Evolutionary conservation across 2,113 vertebrate species (phyloP).

Genomic region (Eonycteris spelaea): DNA sequence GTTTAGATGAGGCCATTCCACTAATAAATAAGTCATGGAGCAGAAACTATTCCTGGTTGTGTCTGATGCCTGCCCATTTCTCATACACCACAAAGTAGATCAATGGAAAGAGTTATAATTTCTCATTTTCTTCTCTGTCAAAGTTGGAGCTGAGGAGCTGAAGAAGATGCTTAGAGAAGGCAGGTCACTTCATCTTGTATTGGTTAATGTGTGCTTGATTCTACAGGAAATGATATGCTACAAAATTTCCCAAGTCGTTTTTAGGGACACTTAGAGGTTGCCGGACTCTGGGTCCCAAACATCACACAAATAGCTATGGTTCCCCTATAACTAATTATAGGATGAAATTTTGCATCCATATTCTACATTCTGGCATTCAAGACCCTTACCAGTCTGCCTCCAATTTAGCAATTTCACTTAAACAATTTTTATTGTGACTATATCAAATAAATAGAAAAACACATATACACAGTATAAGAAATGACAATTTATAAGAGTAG

Average conservation of each 20-base stretch:
- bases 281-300: neutral
- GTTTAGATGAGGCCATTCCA: neutral
- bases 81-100: neutral
- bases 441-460: neutral
- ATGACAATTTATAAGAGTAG: neutral
- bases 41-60: neutral
- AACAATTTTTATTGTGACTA: neutral
- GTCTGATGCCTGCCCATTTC: neutral
- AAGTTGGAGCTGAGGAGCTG: neutral
- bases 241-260: neutral
- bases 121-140: neutral
- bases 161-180: neutral
- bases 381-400: neutral
- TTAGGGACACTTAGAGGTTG: neutral
- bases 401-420: neutral
- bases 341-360: neutral
- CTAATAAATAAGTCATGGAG: neutral
- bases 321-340: neutral
- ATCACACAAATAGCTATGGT: neutral
- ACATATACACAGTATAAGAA: neutral
- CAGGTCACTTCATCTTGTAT: neutral
- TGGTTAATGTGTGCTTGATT: neutral
- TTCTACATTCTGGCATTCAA: neutral
- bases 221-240: neutral
- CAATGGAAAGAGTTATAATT: neutral